These are phyloP conservation scores for Vicugna pacos DNA, from an alignment of 2,113 vertebrate genomes.

Conservation along the genomic window DNA sequence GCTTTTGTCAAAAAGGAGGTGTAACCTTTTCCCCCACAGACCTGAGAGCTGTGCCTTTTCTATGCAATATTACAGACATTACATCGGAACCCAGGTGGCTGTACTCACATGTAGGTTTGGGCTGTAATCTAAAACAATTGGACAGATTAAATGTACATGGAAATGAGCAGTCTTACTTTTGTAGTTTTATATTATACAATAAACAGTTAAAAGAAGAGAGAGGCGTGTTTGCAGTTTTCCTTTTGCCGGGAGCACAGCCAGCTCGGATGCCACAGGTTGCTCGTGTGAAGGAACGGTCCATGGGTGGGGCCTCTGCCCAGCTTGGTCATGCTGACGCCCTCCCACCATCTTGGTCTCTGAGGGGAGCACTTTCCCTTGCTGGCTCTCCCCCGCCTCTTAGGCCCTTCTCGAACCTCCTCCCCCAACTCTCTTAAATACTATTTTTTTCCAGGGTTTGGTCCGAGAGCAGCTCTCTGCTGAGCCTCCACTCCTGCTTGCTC, in stretches of 20 bases:
- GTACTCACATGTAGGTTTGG: conserved; percentile 94
- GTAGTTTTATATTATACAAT: conserved; percentile 99
- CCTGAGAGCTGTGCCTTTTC: conserved; percentile 99
- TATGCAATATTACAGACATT: conserved; percentile 98
- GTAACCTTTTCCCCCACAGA: conserved; percentile 94
- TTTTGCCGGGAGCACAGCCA: background rate
- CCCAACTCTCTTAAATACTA: background rate
- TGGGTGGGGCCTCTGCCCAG: rapidly evolving
- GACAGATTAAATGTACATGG: conserved; percentile 94
- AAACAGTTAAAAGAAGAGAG: conserved; percentile 91
- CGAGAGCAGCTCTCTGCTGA: background rate
- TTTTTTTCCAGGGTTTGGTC: background rate
- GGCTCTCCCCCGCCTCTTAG: background rate
- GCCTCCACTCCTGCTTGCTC: background rate
- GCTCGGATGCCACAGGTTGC: rapidly evolving
- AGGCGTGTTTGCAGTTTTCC: background rate
- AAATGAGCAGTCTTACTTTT: conserved; percentile 99
- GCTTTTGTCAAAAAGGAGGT: conserved; percentile 87
- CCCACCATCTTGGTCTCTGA: background rate
- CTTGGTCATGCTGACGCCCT: background rate
- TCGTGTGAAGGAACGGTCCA: background rate
- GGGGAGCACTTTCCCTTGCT: background rate
- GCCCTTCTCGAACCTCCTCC: background rate
- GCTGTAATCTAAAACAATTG: conserved; percentile 93
- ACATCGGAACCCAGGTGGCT: conserved; percentile 94